Percentiles rank a stretch among this genome's conserved stretches.
phyloP scores from a whole-genome alignment of 2,797 vertebrate genomes.

The Rhinoraja longicauda region DNA sequence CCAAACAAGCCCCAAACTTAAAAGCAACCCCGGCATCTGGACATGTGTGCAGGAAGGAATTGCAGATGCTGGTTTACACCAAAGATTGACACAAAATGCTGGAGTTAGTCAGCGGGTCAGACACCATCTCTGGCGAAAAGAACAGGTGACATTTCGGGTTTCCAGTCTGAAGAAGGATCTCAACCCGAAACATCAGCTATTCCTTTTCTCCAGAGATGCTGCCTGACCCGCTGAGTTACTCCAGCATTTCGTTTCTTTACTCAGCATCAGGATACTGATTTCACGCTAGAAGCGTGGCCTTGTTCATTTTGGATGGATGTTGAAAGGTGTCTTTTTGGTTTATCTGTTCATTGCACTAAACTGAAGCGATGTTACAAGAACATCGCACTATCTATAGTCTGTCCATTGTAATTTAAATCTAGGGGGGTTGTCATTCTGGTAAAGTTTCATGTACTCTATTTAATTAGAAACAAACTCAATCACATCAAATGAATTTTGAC shows the following conservation, averaged over 20 bases:
- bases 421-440: background rate
- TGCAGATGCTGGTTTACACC: no score
- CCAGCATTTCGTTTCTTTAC: no score
- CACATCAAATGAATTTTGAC: conserved; percentile 1
- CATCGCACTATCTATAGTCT: background rate
- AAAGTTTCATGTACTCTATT: conserved; percentile 10
- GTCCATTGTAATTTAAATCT: background rate
- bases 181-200: no score
- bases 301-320: background rate
- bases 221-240: no score
- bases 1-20: background rate
- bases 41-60: no score
- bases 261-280: background rate
- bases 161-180: no score
- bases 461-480: conserved; percentile 25
- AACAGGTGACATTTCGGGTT: no score
- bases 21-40: background rate
- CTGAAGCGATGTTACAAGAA: background rate
- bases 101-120: no score
- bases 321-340: background rate
- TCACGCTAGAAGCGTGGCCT: background rate
- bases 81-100: no score
- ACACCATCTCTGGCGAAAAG: no score
- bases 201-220: no score
- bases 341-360: background rate